Conservation (phyloP, 2,113 vertebrate species). For the Apodemus speciosus region DNA sequence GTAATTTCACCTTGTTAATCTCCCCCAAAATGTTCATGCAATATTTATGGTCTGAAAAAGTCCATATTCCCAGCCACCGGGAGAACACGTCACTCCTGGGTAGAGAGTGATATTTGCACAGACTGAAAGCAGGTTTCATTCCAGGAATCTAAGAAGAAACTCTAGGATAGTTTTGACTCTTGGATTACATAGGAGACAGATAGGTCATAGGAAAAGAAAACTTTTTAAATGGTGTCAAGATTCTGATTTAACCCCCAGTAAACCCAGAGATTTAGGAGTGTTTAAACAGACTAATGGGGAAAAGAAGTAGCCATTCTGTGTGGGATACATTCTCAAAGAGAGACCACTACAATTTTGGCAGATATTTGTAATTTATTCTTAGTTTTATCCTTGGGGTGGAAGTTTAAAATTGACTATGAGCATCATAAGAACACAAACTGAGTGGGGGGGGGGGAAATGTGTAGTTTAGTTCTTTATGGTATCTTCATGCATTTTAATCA, state of each 20-base stretch:
- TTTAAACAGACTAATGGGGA: conserved; percentile 55
- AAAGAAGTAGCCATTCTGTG: conserved; percentile 53
- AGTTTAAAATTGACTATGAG: background rate
- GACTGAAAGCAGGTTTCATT: background rate
- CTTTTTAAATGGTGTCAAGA: conserved; percentile 64
- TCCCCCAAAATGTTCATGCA: background rate
- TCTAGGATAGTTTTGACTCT: conserved; percentile 58
- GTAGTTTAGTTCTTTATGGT: background rate
- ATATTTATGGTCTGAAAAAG: background rate
- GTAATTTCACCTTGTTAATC: conserved; percentile 19
- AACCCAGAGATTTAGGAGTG: conserved; percentile 66
- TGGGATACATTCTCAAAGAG: conserved; percentile 35
- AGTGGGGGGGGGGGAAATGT: background rate
- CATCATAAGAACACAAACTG: background rate
- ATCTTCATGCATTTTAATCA: background rate
- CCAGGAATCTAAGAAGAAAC: conserved; percentile 17
- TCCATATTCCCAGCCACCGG: background rate
- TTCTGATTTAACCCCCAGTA: conserved; percentile 75
- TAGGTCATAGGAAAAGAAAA: conserved; percentile 59
- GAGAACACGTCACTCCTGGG: background rate
- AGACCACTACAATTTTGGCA: background rate
- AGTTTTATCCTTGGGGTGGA: background rate
- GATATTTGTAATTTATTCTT: conserved; percentile 43
- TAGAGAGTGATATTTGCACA: background rate
- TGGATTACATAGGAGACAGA: conserved; percentile 29